Percentiles rank a stretch among this genome's conserved stretches.
These are phyloP conservation scores for Sinocyclocheilus rhinocerous DNA, from an alignment of 2,113 vertebrate genomes.

Conservation along the genomic window DNA sequence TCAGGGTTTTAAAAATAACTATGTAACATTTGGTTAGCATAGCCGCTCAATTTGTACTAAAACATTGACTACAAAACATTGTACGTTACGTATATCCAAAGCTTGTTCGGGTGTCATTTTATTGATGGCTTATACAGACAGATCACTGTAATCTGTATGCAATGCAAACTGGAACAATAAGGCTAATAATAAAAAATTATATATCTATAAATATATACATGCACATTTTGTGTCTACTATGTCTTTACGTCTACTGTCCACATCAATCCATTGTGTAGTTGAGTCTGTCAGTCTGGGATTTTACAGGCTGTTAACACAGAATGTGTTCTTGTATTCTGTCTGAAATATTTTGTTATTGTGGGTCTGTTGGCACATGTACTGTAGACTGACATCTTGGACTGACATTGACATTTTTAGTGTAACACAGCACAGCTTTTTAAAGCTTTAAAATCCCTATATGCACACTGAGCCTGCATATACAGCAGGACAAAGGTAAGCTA, in stretches of 20 bases:
- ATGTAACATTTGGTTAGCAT: slow-evolving; percentile 40
- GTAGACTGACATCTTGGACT: no score
- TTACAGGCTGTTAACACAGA: no score
- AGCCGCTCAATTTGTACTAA: slow-evolving; percentile 57
- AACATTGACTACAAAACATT: slow-evolving; percentile 31
- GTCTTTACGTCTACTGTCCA: not conserved
- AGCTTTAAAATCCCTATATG: not conserved
- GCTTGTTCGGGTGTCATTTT: slow-evolving; percentile 80
- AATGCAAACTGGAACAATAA: slow-evolving; percentile 86
- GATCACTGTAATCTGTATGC: slow-evolving; percentile 82
- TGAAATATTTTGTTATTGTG: no score
- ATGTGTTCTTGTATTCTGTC: no score
- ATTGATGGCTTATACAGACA: slow-evolving; percentile 89
- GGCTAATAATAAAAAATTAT: slow-evolving; percentile 69
- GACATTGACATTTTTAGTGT: not conserved
- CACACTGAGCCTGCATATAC: no score
- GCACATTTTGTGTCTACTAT: not conserved
- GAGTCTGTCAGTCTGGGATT: not conserved
- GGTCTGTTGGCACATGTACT: no score
- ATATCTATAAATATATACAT: not conserved
- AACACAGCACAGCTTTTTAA: not conserved
- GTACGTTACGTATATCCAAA: slow-evolving; percentile 70
- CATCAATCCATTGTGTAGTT: not conserved
- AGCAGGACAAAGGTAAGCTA: not conserved
- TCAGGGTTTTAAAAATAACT: slow-evolving; percentile 76